Conservation (phyloP, 2,888 invertebrate species). For the Odontomyia ornata region DNA sequence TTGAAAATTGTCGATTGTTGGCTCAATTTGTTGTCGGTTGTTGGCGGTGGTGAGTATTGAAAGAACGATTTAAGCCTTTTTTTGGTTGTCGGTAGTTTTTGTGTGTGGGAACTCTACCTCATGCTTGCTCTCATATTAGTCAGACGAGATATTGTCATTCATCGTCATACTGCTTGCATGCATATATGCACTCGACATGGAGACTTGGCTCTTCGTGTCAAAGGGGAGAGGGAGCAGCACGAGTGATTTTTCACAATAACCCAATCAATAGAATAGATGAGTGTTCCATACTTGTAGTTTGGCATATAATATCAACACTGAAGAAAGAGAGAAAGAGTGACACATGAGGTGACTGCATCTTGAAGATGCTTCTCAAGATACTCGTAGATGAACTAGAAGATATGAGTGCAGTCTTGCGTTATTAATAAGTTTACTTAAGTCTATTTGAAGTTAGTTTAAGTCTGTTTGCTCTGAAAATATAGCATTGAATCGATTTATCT, state of each 20-base stretch:
- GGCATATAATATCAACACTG: background rate
- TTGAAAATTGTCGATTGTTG: constrained; percentile 40
- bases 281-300: background rate
- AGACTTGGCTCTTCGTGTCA: background rate
- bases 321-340: too few relatives aligned
- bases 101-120: constrained; percentile 31
- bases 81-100: constrained; percentile 17
- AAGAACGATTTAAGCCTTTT: background rate
- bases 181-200: constrained; percentile 5
- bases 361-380: background rate
- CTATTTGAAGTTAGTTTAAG: background rate
- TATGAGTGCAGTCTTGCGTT: background rate
- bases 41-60: background rate
- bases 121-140: constrained; percentile 31
- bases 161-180: too few relatives aligned
- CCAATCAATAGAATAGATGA: constrained; percentile 24
- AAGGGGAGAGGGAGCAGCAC: too few relatives aligned
- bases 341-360: constrained; percentile 9
- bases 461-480: background rate
- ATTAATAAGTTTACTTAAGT: constrained; percentile 28
- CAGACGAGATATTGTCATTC: constrained; percentile 9
- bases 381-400: background rate
- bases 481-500: constrained; percentile 5
- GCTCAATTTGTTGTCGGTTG: background rate
- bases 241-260: constrained; percentile 28